Percentiles rank a stretch among this genome's conserved stretches.
phyloP scores from a whole-genome alignment of 2,797 vertebrate species.

The Mormyrus proboscirostris region DNA sequence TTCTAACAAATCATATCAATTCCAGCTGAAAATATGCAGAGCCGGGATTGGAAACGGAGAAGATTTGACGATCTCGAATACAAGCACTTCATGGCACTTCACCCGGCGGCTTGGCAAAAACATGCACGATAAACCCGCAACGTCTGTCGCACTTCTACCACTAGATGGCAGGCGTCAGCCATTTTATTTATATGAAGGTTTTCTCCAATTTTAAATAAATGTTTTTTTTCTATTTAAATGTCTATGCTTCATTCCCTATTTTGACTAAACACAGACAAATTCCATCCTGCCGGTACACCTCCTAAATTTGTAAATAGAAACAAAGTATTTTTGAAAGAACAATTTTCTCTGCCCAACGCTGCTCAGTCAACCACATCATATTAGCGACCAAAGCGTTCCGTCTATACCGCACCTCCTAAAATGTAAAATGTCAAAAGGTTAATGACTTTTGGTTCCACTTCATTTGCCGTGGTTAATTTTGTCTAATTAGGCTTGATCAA shows the following conservation, averaged over 20 bases:
- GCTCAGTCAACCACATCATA: not conserved
- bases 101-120: not conserved
- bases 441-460: not conserved
- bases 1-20: not conserved
- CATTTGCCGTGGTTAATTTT: not conserved
- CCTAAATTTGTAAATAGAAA: not conserved
- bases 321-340: not conserved
- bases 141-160: conserved; percentile 32
- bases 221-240: not conserved
- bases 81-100: not conserved
- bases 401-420: not conserved
- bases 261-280: not conserved
- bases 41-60: not conserved
- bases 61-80: not conserved
- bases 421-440: not conserved
- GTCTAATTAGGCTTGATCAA: not conserved
- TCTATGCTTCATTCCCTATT: not conserved
- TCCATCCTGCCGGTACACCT: not conserved
- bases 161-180: conserved; percentile 50
- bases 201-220: not conserved
- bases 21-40: not conserved
- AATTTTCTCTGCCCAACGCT: not conserved
- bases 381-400: not conserved
- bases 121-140: not conserved
- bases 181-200: not conserved